A percentile compares a stretch with the other conserved stretches of the same genome.
Conservation (phyloP, 2,888 invertebrate genomes). For the Tribolium freemani region DNA sequence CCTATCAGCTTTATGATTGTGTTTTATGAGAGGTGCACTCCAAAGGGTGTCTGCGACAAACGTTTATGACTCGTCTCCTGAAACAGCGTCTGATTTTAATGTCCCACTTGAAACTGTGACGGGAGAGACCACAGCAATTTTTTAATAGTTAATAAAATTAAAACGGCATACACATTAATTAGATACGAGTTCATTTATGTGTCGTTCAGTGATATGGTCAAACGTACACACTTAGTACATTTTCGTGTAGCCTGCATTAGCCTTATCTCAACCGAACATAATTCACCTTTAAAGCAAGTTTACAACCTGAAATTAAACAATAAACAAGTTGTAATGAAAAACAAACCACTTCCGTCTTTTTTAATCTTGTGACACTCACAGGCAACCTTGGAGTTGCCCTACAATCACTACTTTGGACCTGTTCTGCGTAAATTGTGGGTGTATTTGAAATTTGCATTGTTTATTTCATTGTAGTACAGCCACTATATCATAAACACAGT, state of each 20-base stretch:
- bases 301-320: conserved; percentile 29
- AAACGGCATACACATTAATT: conserved; percentile 20
- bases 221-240: conserved; percentile 33
- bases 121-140: neutral
- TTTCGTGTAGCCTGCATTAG: conserved; percentile 29
- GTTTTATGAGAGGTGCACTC: conserved; percentile 31
- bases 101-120: neutral
- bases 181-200: conserved; percentile 19
- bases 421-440: neutral
- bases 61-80: conserved; percentile 5
- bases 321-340: conserved; percentile 18
- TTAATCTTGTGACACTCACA: neutral
- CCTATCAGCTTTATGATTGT: conserved; percentile 36
- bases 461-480: conserved; percentile 6
- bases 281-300: conserved; percentile 21
- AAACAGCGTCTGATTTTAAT: conserved; percentile 5
- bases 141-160: conserved; percentile 8
- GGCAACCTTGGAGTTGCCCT: neutral
- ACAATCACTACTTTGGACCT: neutral
- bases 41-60: conserved; percentile 22
- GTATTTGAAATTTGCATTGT: neutral
- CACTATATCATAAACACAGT: conserved; percentile 10
- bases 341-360: conserved; percentile 16
- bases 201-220: conserved; percentile 21
- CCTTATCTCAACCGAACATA: conserved; percentile 22